phyloP scores from a whole-genome alignment of 2,797 vertebrate genomes.

The Babyrousa celebensis region DNA sequence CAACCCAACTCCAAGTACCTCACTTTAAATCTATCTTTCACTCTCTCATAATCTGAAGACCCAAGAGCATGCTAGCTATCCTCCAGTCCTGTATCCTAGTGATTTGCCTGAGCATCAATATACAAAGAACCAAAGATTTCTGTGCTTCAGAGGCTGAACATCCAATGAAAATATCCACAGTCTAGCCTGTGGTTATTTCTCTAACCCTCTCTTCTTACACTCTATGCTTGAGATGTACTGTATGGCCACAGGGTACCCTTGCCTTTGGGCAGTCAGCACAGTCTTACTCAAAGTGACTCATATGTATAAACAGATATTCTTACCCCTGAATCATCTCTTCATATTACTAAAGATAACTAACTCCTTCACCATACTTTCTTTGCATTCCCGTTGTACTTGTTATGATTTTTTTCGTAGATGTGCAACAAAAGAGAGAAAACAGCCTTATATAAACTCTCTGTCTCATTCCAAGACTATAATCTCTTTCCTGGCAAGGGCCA shows the following conservation, averaged over 20 bases:
- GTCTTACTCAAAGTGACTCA: background rate
- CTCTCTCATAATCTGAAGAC: background rate
- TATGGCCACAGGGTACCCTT: background rate
- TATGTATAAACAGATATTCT: background rate
- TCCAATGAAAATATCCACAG: background rate
- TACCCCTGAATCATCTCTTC: background rate
- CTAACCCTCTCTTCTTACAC: background rate
- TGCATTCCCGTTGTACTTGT: background rate
- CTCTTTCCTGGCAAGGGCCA: background rate
- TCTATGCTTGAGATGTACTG: background rate
- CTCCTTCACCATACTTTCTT: background rate
- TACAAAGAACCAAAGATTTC: slow-evolving; percentile 12
- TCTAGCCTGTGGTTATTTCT: background rate
- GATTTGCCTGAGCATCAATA: background rate
- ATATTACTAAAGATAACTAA: background rate
- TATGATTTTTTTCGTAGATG: background rate
- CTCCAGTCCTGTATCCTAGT: background rate
- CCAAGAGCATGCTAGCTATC: background rate
- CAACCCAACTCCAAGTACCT: background rate
- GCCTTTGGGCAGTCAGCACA: background rate
- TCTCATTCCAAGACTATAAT: slow-evolving; percentile 22
- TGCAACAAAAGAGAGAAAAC: background rate
- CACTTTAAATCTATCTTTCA: background rate
- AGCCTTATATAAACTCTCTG: background rate
- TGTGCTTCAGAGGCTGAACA: background rate